Evolutionary conservation across 2,888 invertebrate species (phyloP).

Genomic region (Lumbricus terrestris): DNA sequence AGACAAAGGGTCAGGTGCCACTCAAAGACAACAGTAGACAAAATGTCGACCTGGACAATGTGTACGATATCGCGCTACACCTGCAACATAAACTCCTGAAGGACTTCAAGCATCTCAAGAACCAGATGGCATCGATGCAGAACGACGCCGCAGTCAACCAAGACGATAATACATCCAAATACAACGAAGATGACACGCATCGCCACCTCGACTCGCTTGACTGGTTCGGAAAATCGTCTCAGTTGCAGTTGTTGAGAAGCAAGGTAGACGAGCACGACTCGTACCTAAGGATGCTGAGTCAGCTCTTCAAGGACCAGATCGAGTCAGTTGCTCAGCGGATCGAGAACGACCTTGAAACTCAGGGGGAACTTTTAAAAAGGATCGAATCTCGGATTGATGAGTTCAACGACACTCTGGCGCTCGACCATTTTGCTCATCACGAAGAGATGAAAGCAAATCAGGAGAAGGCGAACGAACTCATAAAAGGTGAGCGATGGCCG

Average conservation of each 20-base stretch:
- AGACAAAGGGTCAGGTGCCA: neutral
- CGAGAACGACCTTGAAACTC: neutral
- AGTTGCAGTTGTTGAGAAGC: neutral
- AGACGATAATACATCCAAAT: neutral
- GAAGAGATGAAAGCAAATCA: neutral
- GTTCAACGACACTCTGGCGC: neutral
- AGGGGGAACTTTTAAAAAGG: neutral
- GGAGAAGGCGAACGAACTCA: neutral
- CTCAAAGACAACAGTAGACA: neutral
- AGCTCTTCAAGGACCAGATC: neutral
- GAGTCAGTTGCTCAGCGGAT: neutral
- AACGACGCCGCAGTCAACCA: neutral
- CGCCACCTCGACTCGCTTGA: neutral
- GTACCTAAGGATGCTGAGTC: neutral
- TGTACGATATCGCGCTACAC: neutral
- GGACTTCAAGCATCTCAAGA: neutral
- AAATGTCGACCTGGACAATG: neutral
- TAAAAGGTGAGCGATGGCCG: too few relatives aligned
- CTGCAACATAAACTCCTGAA: neutral
- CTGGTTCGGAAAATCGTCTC: neutral
- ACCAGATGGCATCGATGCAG: neutral
- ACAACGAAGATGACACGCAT: neutral
- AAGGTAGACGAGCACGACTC: neutral
- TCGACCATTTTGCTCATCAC: neutral
- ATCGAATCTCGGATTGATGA: neutral